Evolutionary conservation across 2,113 vertebrate genomes (phyloP), one percentile per base, ranked within the genome.

Genomic region (Pao palembangensis): DNA sequence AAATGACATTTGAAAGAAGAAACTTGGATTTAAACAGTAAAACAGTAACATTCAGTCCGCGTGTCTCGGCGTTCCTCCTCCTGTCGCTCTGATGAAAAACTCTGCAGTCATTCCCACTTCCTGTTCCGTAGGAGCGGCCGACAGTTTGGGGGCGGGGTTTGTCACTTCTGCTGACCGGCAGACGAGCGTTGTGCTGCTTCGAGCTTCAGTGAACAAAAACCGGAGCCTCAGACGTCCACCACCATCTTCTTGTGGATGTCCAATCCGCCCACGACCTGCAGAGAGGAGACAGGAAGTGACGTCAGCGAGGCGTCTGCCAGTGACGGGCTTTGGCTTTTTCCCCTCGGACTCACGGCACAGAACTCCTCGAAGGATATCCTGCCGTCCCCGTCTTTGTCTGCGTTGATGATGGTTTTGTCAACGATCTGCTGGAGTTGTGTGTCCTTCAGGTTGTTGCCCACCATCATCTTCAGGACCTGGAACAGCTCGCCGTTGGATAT

Each of bases 231-330:
- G 91, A 98, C 93, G 31, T 98, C 95, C 81, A 98, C 94, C 59
- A 97, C 94, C 96, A 98, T 98, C 91, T 95, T 96, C 93, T 95
- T 98, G 92, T 97, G 94, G 90, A 98, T 96, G 91, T 96, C 93
- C 93, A 98, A 87, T 85, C 95, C 94, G 56, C 94, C 94, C 78
- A 96, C 94, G 58, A 97, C 95, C 96, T 98, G 88, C 2, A 76
- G n/a, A n/a, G n/a, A n/a, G 87, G 66, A 85, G 38, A 70, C 21
- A 62, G 61, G 55, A 58, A 65, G 62, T 28, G 54, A 61, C 2
- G 20, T 53, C 34, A 62, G 4, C 13, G 38, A 56, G 21, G 5
- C 7, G 2, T 50, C 18, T 17, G 31, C 31, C 1, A 8, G 1
- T 34, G 31, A 8, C 31, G 23, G 23, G 23, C 23, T 25, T n/a